Evolutionary conservation across 1,140 invertebrate species (phyloP), one percentile per base, ranked within the genome.

Genomic region (Elysia chlorotica): DNA sequence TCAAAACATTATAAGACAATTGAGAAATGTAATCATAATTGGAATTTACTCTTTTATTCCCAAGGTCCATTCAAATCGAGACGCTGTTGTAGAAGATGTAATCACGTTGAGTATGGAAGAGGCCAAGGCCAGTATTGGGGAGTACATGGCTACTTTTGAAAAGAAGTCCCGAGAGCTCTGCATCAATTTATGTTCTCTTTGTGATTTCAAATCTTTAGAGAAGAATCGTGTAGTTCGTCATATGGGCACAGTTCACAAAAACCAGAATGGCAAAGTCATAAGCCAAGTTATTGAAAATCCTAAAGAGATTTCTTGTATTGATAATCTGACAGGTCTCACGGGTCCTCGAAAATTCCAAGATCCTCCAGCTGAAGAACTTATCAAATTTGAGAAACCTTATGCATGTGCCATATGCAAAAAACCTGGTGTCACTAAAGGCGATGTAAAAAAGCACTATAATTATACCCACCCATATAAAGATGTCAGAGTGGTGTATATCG

Each of bases 191-290:
- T 71, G 69, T 23, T 71, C 69, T 31, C 30, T 71, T 23, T 71
- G 69, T 38, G 36, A 36, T 21, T 71, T 71, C 37, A 61, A 53
- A 28, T 71, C 69, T 10, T 21, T 30, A 3, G 59, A 71, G 21
- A 91, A 94, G 75, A 97, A 95, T 95, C 95, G 96, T 88, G 96
- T 98, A 73, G 96, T 94, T 54, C 97, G 97, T 88, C 96, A 98
- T 86, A 97, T 97, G 71, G 75, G 76, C 3, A 92, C 92, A 21
- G 89, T 93, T 70, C 95, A 96, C 89, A 90, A 91, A 68, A 91
- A 91, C 48, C 94, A 96, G 85, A 92, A 92, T 68, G 82, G 83
- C 3, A 87, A 3, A 59, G 33, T 69, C 4, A 35, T 69, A 14
- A 37, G 30, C 10, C 30, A 37, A 31, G 1, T 36, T 5, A 59